Percentiles rank a stretch among this genome's conserved stretches.
These are phyloP conservation scores for Drosophila quinaria DNA, from an alignment of 2,888 invertebrate species.

Conservation along the genomic window DNA sequence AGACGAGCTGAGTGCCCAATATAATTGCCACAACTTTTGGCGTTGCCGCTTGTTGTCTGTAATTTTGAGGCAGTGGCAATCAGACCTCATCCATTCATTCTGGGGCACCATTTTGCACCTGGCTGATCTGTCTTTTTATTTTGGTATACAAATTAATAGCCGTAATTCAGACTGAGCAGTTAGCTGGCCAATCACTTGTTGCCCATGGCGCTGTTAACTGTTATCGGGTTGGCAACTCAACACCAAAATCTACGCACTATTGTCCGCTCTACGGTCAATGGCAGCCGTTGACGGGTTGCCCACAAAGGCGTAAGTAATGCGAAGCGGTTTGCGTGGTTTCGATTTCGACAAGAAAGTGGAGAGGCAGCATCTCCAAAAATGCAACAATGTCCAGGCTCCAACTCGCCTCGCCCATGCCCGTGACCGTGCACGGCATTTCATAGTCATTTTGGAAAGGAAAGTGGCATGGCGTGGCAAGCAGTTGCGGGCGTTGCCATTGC, in stretches of 20 bases:
- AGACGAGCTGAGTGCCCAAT: slow-evolving; percentile 47
- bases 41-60: slow-evolving; percentile 36
- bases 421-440: slow-evolving; percentile 55
- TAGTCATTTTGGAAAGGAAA: slow-evolving; percentile 52
- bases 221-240: slow-evolving; percentile 35
- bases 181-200: slow-evolving; percentile 5
- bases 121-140: slow-evolving; percentile 28
- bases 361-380: slow-evolving; percentile 13
- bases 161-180: slow-evolving; percentile 51
- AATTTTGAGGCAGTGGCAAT: slow-evolving; percentile 73
- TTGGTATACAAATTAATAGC: slow-evolving; percentile 51
- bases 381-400: slow-evolving; percentile 34
- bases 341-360: slow-evolving; percentile 56
- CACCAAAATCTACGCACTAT: slow-evolving; percentile 41
- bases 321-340: slow-evolving; percentile 57
- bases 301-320: slow-evolving; percentile 73
- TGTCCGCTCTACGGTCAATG: slow-evolving; percentile 61
- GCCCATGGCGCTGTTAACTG: slow-evolving; percentile 1
- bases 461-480: slow-evolving; percentile 33
- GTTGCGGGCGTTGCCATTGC: slow-evolving; percentile 56
- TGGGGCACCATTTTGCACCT: slow-evolving; percentile 66
- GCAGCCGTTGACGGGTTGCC: slow-evolving; percentile 31
- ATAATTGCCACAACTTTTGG: slow-evolving; percentile 58
- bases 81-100: slow-evolving; percentile 74
- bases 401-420: slow-evolving; percentile 43